Evolutionary conservation across 2,113 vertebrate genomes (phyloP), one percentile per base, ranked within the genome.

Genomic region (Scatophagus argus): DNA sequence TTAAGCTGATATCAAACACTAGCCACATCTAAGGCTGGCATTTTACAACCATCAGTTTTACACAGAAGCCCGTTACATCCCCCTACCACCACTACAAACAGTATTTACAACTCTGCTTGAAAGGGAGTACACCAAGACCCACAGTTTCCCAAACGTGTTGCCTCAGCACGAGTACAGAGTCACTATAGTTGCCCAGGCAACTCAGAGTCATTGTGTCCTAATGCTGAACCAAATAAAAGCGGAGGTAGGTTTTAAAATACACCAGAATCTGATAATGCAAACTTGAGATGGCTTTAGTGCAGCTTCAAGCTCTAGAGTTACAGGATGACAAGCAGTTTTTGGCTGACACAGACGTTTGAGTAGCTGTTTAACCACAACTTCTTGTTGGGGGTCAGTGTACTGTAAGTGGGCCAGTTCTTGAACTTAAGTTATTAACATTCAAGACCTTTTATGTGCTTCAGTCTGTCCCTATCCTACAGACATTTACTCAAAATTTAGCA

Each of bases 11-110:
- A 73, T 91, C 78, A 89, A 93, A 92, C 67, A 63, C 58, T 34
- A 55, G 71, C 93, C 93, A 93, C 93, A 93, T 94, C 89, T 83
- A 29, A 91, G 68, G 61, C 58, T 74, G 74, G 83, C 73, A 71
- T 59, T 81, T 77, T 78, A 60, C 82, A 78, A 83, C 46, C 44
- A 11, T 70, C 64, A 59, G 63, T 79, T 81, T 84, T 82, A 59
- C 79, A 60, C 86, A 85, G 65, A 79, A 76, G 65, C 82, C 70
- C 84, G 31, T 77, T 47, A 70, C 81, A 75, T 23, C 65, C 74
- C 81, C 72, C 69, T 55, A 41, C 59, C 29, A 14, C 87, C 82
- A 81, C 89, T 74, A 85, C 87, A 92, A 86, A 89, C 87, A 78
- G 60, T 76, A 84, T 92, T 91, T 93, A 91, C 76, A 76, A 65